These are phyloP conservation scores for Papilio helenus DNA, from an alignment of 1,140 invertebrate species.

Conservation along the genomic window DNA sequence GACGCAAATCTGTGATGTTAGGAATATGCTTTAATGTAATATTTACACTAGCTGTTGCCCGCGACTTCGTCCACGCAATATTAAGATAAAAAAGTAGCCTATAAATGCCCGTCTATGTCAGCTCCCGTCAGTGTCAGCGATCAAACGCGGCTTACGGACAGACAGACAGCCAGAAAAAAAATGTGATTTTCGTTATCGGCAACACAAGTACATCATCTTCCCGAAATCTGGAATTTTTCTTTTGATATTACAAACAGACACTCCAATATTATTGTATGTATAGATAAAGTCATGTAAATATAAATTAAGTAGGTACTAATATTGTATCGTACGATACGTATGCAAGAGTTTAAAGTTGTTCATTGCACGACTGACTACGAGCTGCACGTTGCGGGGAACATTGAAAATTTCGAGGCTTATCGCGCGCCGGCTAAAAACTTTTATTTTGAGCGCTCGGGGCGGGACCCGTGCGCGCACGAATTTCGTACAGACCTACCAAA, in stretches of 20 bases:
- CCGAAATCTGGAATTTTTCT: too few species aligned
- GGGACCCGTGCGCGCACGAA: constrained; percentile 64
- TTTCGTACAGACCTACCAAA: constrained; percentile 52
- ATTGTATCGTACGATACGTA: neutral
- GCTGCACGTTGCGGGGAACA: constrained; percentile 60
- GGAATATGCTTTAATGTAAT: neutral
- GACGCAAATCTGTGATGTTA: neutral
- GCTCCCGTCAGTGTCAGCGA: too few species aligned
- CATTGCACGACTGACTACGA: constrained; percentile 24
- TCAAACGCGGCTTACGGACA: too few species aligned
- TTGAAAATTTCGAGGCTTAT: constrained; percentile 80
- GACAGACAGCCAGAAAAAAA: too few species aligned
- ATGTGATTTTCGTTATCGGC: too few species aligned
- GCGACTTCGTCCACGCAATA: too few species aligned
- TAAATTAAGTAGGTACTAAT: neutral
- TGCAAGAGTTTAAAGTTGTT: neutral
- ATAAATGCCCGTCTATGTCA: too few species aligned
- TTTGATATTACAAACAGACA: too few species aligned
- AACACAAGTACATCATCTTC: too few species aligned
- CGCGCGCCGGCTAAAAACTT: constrained; percentile 67
- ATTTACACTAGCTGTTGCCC: too few species aligned
- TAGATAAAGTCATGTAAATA: neutral
- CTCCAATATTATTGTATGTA: too few species aligned
- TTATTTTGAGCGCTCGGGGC: constrained; percentile 75
- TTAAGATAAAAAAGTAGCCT: too few species aligned